phyloP scores from a whole-genome alignment of 2,113 vertebrate species.

The Talpa occidentalis region DNA sequence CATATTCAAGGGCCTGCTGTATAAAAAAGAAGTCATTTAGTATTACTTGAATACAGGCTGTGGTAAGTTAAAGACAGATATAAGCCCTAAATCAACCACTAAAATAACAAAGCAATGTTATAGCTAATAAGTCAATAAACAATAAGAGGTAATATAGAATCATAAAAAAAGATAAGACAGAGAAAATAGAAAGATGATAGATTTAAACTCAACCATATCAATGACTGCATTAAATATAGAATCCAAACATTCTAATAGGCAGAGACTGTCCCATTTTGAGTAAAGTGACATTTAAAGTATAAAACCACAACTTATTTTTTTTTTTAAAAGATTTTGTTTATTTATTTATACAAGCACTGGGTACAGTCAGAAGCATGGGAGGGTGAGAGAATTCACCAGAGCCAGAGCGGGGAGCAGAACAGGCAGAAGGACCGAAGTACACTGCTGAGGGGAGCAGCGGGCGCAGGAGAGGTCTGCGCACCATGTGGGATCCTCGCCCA shows the following conservation, averaged over 20 bases:
- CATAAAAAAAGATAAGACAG: background rate
- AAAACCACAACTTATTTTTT: background rate
- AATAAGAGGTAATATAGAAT: background rate
- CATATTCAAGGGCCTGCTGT: too few species aligned
- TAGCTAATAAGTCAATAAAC: background rate
- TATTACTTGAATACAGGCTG: background rate
- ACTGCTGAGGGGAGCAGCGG: too few species aligned
- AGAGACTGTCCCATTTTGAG: background rate
- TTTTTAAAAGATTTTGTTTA: too few species aligned
- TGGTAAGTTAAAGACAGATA: background rate
- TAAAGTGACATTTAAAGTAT: background rate
- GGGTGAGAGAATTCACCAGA: too few species aligned
- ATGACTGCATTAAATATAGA: background rate
- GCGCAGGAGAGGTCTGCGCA: too few species aligned
- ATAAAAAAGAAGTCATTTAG: background rate
- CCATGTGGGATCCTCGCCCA: too few species aligned
- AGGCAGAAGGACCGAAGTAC: too few species aligned
- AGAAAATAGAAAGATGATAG: background rate
- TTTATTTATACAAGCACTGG: too few species aligned
- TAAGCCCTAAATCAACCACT: background rate
- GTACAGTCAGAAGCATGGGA: too few species aligned
- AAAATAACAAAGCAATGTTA: background rate
- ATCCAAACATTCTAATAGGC: background rate
- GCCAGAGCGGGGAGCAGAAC: too few species aligned
- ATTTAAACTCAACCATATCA: background rate